Conservation (phyloP, 2,113 vertebrate species). For the Thunnus thynnus region DNA sequence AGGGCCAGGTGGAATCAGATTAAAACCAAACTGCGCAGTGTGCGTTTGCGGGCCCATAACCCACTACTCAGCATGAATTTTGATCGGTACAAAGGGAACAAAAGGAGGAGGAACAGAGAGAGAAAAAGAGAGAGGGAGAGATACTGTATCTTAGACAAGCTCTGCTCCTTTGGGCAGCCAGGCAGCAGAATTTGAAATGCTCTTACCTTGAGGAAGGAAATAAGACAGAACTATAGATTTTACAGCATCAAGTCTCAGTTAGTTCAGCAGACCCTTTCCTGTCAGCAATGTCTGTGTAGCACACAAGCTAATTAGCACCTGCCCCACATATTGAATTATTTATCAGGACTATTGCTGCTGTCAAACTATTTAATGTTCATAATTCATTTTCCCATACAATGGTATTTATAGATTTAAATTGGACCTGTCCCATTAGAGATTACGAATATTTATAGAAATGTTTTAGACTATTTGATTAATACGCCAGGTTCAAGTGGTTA, state of each 20-base stretch:
- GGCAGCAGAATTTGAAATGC: constrained; percentile 76
- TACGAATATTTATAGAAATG: constrained; percentile 82
- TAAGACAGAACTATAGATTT: constrained; percentile 74
- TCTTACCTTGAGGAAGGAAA: constrained; percentile 77
- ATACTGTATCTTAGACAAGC: constrained; percentile 76
- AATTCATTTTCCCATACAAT: constrained; percentile 77
- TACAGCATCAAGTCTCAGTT: constrained; percentile 66
- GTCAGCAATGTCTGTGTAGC: constrained; percentile 59
- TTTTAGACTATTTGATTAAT: constrained; percentile 83
- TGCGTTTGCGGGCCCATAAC: constrained; percentile 80
- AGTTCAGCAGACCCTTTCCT: constrained; percentile 67
- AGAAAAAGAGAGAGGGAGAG: constrained; percentile 67
- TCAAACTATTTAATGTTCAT: constrained; percentile 81
- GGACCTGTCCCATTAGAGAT: constrained; percentile 77
- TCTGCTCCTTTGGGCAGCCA: constrained; percentile 74
- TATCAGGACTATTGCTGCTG: constrained; percentile 79
- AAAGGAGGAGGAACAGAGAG: constrained; percentile 77
- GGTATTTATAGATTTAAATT: constrained; percentile 84
- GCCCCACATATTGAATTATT: constrained; percentile 79
- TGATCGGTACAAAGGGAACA: constrained; percentile 84
- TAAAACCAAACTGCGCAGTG: constrained; percentile 85
- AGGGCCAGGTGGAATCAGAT: constrained; percentile 85
- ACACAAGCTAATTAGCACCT: constrained; percentile 80
- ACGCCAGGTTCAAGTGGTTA: constrained; percentile 79
- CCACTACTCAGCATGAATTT: constrained; percentile 85